phyloP scores from a whole-genome alignment of 2,888 invertebrate species.

The Gryllus longicercus region DNA sequence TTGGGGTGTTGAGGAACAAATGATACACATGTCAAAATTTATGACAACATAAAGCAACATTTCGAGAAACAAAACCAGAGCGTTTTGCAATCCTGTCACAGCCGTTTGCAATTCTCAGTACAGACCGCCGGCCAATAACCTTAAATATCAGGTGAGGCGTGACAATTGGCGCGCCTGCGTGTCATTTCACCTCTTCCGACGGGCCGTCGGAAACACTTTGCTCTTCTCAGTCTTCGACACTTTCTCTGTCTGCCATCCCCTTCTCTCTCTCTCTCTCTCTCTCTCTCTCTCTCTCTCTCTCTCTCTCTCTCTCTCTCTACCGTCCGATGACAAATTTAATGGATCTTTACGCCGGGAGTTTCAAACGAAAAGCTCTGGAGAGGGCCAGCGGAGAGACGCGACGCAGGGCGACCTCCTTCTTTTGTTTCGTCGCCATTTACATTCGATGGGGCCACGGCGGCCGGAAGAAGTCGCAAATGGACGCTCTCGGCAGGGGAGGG shows the following conservation, averaged over 20 bases:
- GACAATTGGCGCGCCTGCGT: neutral
- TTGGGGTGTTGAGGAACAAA: no score
- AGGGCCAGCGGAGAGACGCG: neutral
- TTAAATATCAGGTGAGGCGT: no score
- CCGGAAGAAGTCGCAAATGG: slow-evolving; percentile 1
- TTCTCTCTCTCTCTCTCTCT: neutral
- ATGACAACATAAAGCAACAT: no score
- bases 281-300: neutral
- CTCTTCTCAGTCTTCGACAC: neutral
- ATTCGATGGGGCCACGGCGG: neutral
- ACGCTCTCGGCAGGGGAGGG: neutral
- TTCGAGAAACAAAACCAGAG: no score
- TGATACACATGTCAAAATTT: no score
- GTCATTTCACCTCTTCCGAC: neutral
- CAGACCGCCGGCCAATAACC: no score
- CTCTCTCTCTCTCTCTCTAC: neutral
- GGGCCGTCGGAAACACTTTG: neutral
- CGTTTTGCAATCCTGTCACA: no score
- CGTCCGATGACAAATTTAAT: slow-evolving; percentile 3
- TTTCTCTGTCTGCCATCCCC: neutral
- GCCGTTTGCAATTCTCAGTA: no score
- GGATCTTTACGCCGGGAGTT: neutral
- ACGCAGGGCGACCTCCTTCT: neutral
- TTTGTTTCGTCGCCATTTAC: neutral
- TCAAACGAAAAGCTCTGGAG: neutral